Evolutionary conservation across 2,113 vertebrate genomes (phyloP), one percentile per base, ranked within the genome.

Genomic region (Gymnogyps californianus): DNA sequence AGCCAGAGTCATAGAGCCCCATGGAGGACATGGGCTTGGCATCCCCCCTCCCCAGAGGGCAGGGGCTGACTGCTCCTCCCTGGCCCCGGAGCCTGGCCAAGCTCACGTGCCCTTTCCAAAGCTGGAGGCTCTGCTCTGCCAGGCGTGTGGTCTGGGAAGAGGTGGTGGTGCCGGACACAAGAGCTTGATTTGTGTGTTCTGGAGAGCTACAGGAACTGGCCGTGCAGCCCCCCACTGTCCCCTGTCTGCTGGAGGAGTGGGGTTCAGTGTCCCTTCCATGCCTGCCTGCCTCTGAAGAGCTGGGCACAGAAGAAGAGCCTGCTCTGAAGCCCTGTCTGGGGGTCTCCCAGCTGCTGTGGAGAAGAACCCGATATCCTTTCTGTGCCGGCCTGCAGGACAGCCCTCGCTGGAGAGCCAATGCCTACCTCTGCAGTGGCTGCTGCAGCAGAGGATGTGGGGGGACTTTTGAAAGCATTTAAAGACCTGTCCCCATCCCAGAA

Each of bases 281-380:
- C 13, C 54, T 69, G 5, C 42, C 59, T 62, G 36, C 32, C 38
- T 72, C 3, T 36, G 58, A 95, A 83, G 72, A 83, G 54, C 59
- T 11, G 10, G 42, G 16, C 44, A 51, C 57, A 79, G 67, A 95
- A 94, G 62, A 89, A 4, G 31, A 89, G 13, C n/a, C 59, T 76
- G 51, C 55, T 89, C 28, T 91, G 70, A 82, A 90, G 61, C 79
- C 12, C 18, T 59, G 5, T 31, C 47, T 64, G 62, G 28, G n/a
- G 19, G 21, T 85, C 4, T 88, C 31, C 29, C 9, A 67, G 40
- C 19, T 85, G 70, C 70, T 11, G 1, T 58, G 36, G 42, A 84
- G 51, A 91, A 80, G 62, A 78, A 75, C 25, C 15, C 0, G 0
- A 13, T 0, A 0, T 34, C 46, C 19, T 62, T 62, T 66, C 36